Evolutionary conservation across 35 echinoderm and acorn worm genomes (phyloP).

Genomic region (Diadema setosum): DNA sequence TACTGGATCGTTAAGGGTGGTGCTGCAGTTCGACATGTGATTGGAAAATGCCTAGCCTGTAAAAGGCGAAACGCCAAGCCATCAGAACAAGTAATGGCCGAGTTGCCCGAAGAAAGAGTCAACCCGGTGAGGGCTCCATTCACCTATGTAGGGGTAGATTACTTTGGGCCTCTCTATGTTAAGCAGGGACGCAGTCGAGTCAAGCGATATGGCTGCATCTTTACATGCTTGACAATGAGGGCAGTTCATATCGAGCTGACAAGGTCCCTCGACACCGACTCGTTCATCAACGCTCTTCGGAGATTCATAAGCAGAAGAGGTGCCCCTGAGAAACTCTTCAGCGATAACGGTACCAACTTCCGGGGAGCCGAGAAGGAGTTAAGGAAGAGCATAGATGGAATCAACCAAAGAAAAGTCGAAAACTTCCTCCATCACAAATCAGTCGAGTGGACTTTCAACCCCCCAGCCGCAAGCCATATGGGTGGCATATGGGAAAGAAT

Average conservation of each 20-base stretch:
- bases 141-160: conserved; percentile 4
- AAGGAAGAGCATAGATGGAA: neutral
- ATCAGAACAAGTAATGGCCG: conserved; percentile 1
- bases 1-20: conserved; percentile 58
- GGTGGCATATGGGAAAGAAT: conserved; percentile 55
- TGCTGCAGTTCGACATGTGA: conserved; percentile 26
- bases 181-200: conserved; percentile 28
- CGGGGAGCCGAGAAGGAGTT: conserved; percentile 15
- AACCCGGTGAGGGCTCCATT: conserved; percentile 34
- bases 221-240: conserved; percentile 47
- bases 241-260: conserved; percentile 65
- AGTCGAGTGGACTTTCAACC: conserved; percentile 64
- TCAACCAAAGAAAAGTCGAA: conserved; percentile 5
- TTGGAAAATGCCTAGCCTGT: conserved; percentile 54
- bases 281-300: conserved; percentile 53
- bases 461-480: conserved; percentile 33
- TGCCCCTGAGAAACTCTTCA: conserved; percentile 3
- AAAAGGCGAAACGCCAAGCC: conserved; percentile 20
- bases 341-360: conserved; percentile 66
- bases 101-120: neutral
- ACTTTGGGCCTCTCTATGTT: conserved; percentile 43
- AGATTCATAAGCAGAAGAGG: conserved; percentile 42
- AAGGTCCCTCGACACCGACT: conserved; percentile 50
- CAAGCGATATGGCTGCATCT: conserved; percentile 57
- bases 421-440: neutral